These are phyloP conservation scores for Aepyceros melampus DNA, from an alignment of 2,113 vertebrate species.

Conservation along the genomic window DNA sequence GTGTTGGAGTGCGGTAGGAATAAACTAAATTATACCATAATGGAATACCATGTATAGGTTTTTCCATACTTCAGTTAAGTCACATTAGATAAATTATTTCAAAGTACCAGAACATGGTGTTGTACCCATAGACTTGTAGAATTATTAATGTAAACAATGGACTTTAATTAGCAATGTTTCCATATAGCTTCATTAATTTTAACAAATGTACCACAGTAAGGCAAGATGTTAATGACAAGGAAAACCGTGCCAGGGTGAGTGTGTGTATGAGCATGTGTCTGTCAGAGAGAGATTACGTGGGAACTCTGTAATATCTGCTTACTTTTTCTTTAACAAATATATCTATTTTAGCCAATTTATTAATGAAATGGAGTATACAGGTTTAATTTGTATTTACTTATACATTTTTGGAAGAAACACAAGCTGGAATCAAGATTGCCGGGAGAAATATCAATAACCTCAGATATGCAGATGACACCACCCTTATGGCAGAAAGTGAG, in stretches of 20 bases:
- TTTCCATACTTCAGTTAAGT: neutral
- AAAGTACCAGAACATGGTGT: neutral
- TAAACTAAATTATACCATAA: neutral
- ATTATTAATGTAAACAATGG: neutral
- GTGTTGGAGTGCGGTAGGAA: neutral
- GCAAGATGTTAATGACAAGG: neutral
- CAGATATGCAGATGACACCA: too few species aligned
- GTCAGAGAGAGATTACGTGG: neutral
- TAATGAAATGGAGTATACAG: neutral
- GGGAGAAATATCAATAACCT: too few species aligned
- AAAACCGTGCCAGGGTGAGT: neutral
- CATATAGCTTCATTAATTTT: neutral
- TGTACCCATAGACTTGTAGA: neutral
- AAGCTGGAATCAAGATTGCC: too few species aligned
- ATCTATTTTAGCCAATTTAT: neutral
- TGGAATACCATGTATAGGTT: neutral
- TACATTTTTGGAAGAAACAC: neutral
- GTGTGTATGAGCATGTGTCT: neutral
- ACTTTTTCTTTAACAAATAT: neutral
- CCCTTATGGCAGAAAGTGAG: too few species aligned
- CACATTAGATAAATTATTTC: neutral
- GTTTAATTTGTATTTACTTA: neutral
- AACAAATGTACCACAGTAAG: neutral
- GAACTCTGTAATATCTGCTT: neutral
- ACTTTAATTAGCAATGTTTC: neutral